Evolutionary conservation across 2,113 vertebrate genomes (phyloP), one percentile per base, ranked within the genome.

Genomic region (Pelecanoides urinatrix): DNA sequence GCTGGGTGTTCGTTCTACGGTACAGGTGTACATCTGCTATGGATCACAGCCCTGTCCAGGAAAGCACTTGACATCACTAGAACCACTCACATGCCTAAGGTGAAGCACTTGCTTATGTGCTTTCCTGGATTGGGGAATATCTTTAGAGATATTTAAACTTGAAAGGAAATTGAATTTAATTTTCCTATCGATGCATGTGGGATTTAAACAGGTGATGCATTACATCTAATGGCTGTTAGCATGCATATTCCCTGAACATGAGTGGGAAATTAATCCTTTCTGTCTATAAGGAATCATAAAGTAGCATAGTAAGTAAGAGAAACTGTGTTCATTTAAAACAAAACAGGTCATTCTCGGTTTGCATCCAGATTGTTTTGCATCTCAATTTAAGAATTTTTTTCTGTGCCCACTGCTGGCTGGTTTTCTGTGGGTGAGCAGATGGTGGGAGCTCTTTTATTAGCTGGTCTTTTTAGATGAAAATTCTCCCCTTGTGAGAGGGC

Each of bases 51-150:
- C 83, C 92, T 44, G 67, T 11, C 75, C 96, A 94, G 70, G 73
- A 94, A 96, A 96, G 52, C 80, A 52, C 83, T 95, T 97, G 97
- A 95, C 94, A 92, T 96, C 76, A 66, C 92, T 92, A 91, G 82
- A 71, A 94, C 55, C 52, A 34, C 78, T 94, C 90, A 56, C 10
- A 4, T 81, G 49, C 58, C 47, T 29, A 27, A 86, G 85, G 58
- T 67, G 55, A 77, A 76, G 38, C 26, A 53, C 53, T 86, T 66
- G 30, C 45, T 76, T n/a, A 42, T 82, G 42, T 65, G 50, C 75
- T 40, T 23, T 61, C 47, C 91, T 87, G 79, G 67, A 47, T 63
- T 73, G 91, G 68, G 78, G 40, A 85, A 75, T 94, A 86, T 66
- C 88, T 96, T 92, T 70, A 77, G 65, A 97, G 56, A 87, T 52